Evolutionary conservation across 2,888 invertebrate genomes (phyloP).

Genomic region (Chloroclystis v-ata): DNA sequence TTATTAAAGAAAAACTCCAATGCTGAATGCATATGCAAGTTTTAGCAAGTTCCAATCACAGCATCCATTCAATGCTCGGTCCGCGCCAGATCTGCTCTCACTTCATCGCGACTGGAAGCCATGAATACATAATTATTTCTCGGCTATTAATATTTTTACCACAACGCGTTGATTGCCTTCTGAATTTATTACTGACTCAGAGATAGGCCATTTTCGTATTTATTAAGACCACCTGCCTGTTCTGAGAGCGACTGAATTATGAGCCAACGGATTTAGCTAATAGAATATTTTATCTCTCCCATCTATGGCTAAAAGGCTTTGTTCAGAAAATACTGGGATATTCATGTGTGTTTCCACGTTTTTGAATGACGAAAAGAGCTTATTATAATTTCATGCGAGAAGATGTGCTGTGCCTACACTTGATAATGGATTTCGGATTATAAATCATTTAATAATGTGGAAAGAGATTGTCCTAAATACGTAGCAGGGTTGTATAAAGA

Average conservation of each 20-base stretch:
- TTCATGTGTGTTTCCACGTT: slow-evolving; percentile 12
- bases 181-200: slow-evolving; percentile 76
- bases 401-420: slow-evolving; percentile 13
- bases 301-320: slow-evolving; percentile 56
- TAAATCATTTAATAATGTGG: background rate
- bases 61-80: background rate
- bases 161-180: slow-evolving; percentile 76
- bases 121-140: slow-evolving; percentile 77
- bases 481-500: no score
- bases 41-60: no score
- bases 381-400: slow-evolving; percentile 20
- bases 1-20: no score
- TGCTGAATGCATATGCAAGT: no score
- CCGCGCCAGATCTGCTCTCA: slow-evolving; percentile 34
- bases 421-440: slow-evolving; percentile 15
- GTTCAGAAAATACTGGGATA: slow-evolving; percentile 33
- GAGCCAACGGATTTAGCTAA: slow-evolving; percentile 67
- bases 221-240: slow-evolving; percentile 76
- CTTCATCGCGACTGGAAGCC: slow-evolving; percentile 52
- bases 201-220: slow-evolving; percentile 75
- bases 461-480: background rate
- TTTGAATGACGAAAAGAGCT: slow-evolving; percentile 14
- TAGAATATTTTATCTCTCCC: slow-evolving; percentile 74
- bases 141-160: slow-evolving; percentile 77
- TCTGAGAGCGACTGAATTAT: slow-evolving; percentile 67